These are phyloP conservation scores for Austrolebias charrua DNA, from an alignment of 2,797 vertebrate genomes.

Conservation along the genomic window DNA sequence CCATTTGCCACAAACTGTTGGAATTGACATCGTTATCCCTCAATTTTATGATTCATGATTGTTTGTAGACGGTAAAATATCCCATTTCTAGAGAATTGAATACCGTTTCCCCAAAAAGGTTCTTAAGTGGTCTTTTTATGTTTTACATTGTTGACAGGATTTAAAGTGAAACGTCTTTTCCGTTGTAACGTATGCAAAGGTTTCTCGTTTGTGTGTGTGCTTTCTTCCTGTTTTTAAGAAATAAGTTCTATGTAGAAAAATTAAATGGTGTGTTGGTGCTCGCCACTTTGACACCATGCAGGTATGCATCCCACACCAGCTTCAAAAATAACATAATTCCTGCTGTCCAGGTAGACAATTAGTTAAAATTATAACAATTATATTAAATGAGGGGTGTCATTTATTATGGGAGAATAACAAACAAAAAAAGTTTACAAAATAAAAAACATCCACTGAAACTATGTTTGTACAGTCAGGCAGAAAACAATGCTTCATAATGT, in stretches of 20 bases:
- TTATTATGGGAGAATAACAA: slow-evolving; percentile 34
- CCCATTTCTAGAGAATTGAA: slow-evolving; percentile 57
- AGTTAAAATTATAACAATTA: slow-evolving; percentile 71
- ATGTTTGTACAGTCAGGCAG: too few species aligned
- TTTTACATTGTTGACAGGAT: slow-evolving; percentile 52
- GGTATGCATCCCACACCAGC: slow-evolving; percentile 63
- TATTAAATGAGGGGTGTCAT: slow-evolving; percentile 43
- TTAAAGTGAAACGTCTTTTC: slow-evolving; percentile 47
- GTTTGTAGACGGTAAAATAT: slow-evolving; percentile 67
- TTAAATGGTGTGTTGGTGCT: slow-evolving; percentile 32
- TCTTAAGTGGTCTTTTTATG: slow-evolving; percentile 57
- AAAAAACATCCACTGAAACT: not conserved
- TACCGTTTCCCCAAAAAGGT: slow-evolving; percentile 47
- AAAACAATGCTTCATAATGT: too few species aligned
- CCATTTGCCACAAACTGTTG: slow-evolving; percentile 78
- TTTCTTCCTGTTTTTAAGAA: slow-evolving; percentile 14
- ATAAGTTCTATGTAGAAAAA: slow-evolving; percentile 31
- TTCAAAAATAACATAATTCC: slow-evolving; percentile 68
- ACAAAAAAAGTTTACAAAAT: slow-evolving; percentile 20
- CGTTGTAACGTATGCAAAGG: slow-evolving; percentile 26
- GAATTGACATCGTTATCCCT: slow-evolving; percentile 88
- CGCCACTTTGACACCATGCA: slow-evolving; percentile 60
- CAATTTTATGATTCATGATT: slow-evolving; percentile 78
- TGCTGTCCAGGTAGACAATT: slow-evolving; percentile 62
- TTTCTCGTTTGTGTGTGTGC: slow-evolving; percentile 19